These are phyloP conservation scores for Tragelaphus oryx DNA, from an alignment of 2,797 vertebrate genomes.

Conservation along the genomic window DNA sequence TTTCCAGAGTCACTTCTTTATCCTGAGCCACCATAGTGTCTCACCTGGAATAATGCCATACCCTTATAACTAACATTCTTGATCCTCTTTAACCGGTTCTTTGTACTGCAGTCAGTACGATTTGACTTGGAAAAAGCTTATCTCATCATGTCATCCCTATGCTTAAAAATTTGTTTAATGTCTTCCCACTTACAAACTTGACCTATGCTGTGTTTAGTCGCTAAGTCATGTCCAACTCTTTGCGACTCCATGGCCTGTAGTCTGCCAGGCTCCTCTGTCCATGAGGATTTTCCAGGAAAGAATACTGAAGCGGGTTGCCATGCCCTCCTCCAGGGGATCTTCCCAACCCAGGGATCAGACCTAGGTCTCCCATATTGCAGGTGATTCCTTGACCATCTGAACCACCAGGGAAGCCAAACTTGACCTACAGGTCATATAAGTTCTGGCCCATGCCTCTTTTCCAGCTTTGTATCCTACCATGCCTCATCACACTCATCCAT, in stretches of 20 bases:
- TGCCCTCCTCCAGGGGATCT: neutral
- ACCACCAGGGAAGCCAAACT: neutral
- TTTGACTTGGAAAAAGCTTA: neutral
- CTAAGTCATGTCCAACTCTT: neutral
- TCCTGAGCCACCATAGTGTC: neutral
- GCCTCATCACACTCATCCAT: neutral
- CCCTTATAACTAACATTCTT: neutral
- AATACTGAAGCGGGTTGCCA: neutral
- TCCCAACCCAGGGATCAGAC: neutral
- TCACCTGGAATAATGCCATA: neutral
- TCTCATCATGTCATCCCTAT: neutral
- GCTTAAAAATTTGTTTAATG: neutral
- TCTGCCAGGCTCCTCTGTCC: rapidly evolving
- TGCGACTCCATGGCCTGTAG: neutral
- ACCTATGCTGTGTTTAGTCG: neutral
- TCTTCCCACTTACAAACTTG: neutral
- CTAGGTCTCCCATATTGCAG: neutral
- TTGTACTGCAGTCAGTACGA: neutral
- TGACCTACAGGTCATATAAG: rapidly evolving
- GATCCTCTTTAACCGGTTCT: neutral
- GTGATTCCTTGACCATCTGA: neutral
- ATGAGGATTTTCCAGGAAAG: neutral
- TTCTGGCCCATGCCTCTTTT: neutral
- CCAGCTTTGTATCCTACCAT: neutral
- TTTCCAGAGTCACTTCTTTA: neutral